Conservation (phyloP, 2,888 invertebrate genomes). For the Steromphala cineraria region DNA sequence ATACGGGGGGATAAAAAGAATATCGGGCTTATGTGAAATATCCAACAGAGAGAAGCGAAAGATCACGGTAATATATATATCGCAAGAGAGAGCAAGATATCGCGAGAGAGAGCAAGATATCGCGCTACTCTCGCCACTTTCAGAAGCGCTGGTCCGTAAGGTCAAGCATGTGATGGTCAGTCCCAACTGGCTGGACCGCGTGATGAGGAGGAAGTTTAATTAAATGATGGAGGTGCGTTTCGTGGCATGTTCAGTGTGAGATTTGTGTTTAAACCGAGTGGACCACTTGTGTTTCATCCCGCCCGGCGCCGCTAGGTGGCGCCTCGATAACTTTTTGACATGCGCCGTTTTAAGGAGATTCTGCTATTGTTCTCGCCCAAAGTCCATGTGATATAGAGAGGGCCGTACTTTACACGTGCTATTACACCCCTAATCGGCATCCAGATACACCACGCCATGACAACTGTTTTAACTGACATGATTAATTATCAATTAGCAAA, state of each 20-base stretch:
- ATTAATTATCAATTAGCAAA: too few species aligned
- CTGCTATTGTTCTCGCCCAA: constrained; percentile 3
- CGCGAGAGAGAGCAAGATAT: too few species aligned
- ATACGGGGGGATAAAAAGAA: too few species aligned
- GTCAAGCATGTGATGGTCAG: not conserved
- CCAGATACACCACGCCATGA: too few species aligned
- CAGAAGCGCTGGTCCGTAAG: not conserved
- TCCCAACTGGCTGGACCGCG: not conserved
- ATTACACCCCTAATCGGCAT: too few species aligned
- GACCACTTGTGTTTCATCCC: not conserved
- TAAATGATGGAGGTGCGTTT: constrained; percentile 2
- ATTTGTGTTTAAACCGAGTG: not conserved
- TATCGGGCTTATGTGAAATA: too few species aligned
- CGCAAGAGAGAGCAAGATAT: too few species aligned
- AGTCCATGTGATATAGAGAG: too few species aligned
- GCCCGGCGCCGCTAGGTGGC: not conserved
- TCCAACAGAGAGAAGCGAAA: too few species aligned
- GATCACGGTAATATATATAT: too few species aligned
- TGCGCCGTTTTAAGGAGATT: constrained; percentile 9
- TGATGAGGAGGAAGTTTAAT: constrained; percentile 1
- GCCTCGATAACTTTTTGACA: constrained; percentile 12
- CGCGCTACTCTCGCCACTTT: not conserved
- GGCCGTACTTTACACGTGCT: too few species aligned
- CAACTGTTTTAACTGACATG: too few species aligned
- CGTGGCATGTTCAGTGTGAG: not conserved